phyloP scores from a whole-genome alignment of 2,113 vertebrate genomes.

The Hemichromis elongatus region DNA sequence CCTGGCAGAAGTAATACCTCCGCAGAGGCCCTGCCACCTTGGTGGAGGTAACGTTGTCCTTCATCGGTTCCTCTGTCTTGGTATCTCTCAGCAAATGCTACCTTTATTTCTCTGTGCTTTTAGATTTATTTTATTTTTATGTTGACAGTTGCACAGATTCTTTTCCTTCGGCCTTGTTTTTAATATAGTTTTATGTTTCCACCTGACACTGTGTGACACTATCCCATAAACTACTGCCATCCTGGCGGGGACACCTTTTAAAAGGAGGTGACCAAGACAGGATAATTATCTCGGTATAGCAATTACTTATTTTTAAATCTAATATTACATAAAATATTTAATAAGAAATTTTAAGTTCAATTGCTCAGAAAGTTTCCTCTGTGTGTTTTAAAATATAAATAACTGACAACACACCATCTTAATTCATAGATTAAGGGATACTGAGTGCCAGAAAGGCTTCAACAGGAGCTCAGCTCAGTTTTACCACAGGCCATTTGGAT shows the following conservation, averaged over 20 bases:
- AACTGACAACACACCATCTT: rapidly evolving
- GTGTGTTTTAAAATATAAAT: background rate
- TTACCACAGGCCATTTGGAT: background rate
- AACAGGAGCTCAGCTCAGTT: background rate
- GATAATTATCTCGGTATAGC: background rate
- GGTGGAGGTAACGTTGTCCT: background rate
- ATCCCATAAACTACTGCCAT: background rate
- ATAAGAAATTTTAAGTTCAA: background rate
- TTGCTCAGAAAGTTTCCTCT: background rate
- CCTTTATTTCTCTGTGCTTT: too few relatives aligned
- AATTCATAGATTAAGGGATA: background rate
- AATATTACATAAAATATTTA: background rate
- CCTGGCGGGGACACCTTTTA: background rate
- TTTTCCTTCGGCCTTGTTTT: too few relatives aligned
- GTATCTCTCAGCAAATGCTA: background rate
- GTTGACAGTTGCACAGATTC: too few relatives aligned
- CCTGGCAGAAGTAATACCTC: background rate
- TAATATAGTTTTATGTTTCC: rapidly evolving
- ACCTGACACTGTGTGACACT: background rate
- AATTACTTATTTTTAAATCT: background rate
- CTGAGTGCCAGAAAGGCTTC: background rate
- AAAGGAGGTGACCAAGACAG: background rate
- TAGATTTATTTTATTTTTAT: too few relatives aligned
- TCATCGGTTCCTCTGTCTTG: background rate
- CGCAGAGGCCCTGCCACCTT: background rate